Evolutionary conservation across 2,888 invertebrate genomes (phyloP), one percentile per base, ranked within the genome.

Genomic region (Resseliella maxima): DNA sequence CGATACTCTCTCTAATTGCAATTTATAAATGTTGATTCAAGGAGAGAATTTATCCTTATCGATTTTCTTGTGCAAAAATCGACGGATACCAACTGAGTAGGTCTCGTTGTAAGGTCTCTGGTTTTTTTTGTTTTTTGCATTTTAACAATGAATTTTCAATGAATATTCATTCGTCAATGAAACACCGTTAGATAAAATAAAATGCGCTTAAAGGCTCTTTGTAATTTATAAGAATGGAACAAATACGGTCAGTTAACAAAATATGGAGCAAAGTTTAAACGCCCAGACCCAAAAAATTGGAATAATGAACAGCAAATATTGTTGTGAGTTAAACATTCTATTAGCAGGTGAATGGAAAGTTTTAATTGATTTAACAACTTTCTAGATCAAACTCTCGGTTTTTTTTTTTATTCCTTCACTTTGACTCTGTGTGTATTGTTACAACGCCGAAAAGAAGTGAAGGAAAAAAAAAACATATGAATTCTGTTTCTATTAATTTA

Each of bases 11-110:
- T 24, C 15, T 59, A 2, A 2, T 59, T 72, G 31, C 15, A 5
- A 72, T 31, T 72, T 5, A 8, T 72, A n/a, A n/a, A n/a, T n/a
- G n/a, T n/a, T n/a, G n/a, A n/a, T 31, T 15, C 15, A n/a, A 35
- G n/a, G 31, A 12, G 35, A 72, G 3, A 31, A 31, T 72, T 72
- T 15, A 72, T 72, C 72, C 72, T 31, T 15, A 72, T 72, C 72
- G 72, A 72, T 72, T 72, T 72, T 72, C 31, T n/a, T n/a, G 72
- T n/a, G 15, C 15, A 15, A 72, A 72, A 72, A 72, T 72, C 72
- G 31, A 72, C 72, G 35, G 72, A 72, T 72, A 27, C 31, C 15
- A 35, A 35, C 18, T 31, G 72, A 35, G 31, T 12, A 35, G 31
- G 15, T 72, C 31, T 0, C n/a, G 3, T 59, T 59, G 21, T 6